Conservation (phyloP, 1,140 invertebrate genomes). For the Myzus persicae region DNA sequence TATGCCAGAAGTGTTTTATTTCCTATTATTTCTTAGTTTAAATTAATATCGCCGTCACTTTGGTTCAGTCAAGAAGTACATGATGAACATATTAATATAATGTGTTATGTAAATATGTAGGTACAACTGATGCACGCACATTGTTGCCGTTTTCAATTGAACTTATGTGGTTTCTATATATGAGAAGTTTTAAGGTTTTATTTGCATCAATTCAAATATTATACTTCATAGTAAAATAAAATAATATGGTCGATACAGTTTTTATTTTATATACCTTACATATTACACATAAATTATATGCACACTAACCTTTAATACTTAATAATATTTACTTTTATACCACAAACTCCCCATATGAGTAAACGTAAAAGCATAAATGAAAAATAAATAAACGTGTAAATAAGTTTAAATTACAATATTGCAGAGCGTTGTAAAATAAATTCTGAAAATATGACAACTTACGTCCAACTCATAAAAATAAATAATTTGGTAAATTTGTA, state of each 20-base stretch:
- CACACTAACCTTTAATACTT: not conserved
- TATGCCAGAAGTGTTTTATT: not conserved
- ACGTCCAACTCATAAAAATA: not conserved
- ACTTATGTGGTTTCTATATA: not conserved
- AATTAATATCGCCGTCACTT: not conserved
- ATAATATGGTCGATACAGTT: not conserved
- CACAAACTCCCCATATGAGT: not conserved
- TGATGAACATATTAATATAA: not conserved
- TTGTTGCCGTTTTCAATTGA: not conserved
- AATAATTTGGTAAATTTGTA: not conserved
- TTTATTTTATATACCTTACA: not conserved
- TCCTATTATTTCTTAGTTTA: conserved; percentile 9
- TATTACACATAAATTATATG: not conserved
- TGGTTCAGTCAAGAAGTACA: not conserved
- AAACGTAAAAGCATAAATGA: not conserved
- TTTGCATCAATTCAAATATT: not conserved
- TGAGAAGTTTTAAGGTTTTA: not conserved
- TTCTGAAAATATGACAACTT: not conserved
- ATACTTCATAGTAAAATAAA: not conserved
- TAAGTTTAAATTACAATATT: conserved; percentile 16
- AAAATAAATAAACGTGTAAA: not conserved
- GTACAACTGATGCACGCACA: not conserved
- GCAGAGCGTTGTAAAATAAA: not conserved
- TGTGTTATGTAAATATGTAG: not conserved
- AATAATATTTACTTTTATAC: not conserved